phyloP scores from a whole-genome alignment of 2,888 invertebrate genomes.

The Dusona sp. region DNA sequence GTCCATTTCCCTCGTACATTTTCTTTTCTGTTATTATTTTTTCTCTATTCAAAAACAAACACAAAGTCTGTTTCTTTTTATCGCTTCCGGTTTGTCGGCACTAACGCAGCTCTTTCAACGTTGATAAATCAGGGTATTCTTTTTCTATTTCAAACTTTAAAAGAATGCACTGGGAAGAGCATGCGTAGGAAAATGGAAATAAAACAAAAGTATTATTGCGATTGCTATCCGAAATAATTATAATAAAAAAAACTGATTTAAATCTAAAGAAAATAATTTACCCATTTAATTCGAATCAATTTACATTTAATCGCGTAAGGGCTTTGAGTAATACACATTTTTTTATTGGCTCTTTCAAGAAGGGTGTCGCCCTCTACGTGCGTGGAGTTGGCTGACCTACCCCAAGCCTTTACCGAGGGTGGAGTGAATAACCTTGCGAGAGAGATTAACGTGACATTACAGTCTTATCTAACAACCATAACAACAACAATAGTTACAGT shows the following conservation, averaged over 20 bases:
- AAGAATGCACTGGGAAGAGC: too few species aligned
- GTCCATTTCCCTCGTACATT: not conserved
- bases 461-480: conserved; percentile 5
- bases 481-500: conserved; percentile 8
- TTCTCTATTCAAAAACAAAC: too few species aligned
- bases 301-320: not conserved
- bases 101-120: not conserved
- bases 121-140: too few species aligned
- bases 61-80: too few species aligned
- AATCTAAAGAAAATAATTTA: not conserved
- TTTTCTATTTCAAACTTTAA: too few species aligned
- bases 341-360: not conserved
- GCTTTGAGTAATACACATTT: not conserved
- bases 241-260: not conserved
- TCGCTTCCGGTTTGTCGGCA: not conserved
- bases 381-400: conserved; percentile 51
- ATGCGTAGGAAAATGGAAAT: not conserved
- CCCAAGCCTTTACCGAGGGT: conserved; percentile 35
- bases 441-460: not conserved
- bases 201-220: not conserved
- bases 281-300: not conserved
- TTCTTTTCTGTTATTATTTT: not conserved
- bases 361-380: conserved; percentile 20
- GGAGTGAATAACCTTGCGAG: conserved; percentile 21
- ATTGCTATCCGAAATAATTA: not conserved